Evolutionary conservation across 2,797 vertebrate genomes (phyloP).

Genomic region (Myiotriccus ornatus): DNA sequence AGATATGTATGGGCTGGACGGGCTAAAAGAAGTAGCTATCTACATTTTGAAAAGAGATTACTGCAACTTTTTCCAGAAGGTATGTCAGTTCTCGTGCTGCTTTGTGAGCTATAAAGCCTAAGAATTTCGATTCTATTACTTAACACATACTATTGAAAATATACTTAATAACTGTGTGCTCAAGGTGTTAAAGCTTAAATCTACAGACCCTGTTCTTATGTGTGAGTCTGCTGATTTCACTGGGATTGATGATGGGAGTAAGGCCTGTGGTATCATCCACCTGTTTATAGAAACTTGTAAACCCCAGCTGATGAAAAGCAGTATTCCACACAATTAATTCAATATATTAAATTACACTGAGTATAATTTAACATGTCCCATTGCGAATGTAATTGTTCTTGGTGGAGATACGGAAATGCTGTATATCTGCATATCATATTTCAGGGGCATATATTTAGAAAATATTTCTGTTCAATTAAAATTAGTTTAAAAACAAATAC

Average conservation of each 20-base stretch:
- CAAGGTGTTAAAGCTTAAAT: background rate
- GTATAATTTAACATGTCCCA: background rate
- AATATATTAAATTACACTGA: background rate
- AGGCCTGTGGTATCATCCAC: background rate
- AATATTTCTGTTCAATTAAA: background rate
- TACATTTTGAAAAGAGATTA: constrained; percentile 91
- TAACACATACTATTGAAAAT: background rate
- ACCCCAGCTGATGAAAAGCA: background rate
- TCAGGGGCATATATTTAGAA: background rate
- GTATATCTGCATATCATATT: background rate
- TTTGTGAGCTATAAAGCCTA: background rate
- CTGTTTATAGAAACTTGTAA: background rate
- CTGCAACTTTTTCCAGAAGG: constrained; percentile 91
- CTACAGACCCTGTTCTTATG: background rate
- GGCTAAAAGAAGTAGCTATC: constrained; percentile 89
- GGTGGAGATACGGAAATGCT: background rate
- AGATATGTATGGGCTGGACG: constrained; percentile 94
- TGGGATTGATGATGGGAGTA: background rate
- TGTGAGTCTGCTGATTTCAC: background rate
- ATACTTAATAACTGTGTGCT: background rate
- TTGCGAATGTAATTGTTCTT: background rate
- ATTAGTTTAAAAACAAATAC: background rate
- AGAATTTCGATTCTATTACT: background rate
- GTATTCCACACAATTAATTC: background rate
- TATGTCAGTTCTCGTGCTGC: constrained; percentile 50